phyloP scores from a whole-genome alignment of 2,113 vertebrate genomes.

The Scomber scombrus region DNA sequence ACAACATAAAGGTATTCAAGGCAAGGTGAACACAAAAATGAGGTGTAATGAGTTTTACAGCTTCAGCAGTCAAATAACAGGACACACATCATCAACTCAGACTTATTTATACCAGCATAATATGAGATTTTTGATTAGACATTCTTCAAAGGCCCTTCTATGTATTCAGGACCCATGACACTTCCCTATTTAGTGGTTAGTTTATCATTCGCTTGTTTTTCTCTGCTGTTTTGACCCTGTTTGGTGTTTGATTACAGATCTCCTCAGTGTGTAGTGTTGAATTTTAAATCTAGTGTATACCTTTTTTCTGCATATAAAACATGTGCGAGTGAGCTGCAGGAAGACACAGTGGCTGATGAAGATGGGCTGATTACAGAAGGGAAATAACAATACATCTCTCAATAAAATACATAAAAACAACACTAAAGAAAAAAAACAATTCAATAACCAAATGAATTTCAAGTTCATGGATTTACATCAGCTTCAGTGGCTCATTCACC shows the following conservation, averaged over 20 bases:
- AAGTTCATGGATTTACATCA: too few relatives aligned
- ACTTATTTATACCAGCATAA: conserved; percentile 21
- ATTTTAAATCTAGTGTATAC: neutral
- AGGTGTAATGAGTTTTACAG: conserved; percentile 33
- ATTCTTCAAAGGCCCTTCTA: neutral
- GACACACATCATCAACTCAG: conserved; percentile 18
- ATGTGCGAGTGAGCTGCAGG: neutral
- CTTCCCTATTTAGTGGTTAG: neutral
- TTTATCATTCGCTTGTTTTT: conserved; percentile 6
- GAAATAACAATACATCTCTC: neutral
- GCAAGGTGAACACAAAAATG: neutral
- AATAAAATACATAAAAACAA: neutral
- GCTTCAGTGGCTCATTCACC: too few relatives aligned
- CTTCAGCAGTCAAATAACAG: conserved; percentile 13
- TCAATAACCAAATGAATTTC: too few relatives aligned
- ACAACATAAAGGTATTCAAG: neutral
- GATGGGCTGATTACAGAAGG: too few relatives aligned
- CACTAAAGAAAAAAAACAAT: too few relatives aligned
- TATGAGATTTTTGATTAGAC: conserved; percentile 22
- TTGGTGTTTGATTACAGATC: neutral
- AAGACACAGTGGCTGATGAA: neutral
- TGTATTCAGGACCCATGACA: neutral
- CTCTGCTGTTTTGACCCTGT: neutral
- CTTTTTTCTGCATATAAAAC: conserved; percentile 4
- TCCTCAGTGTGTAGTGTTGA: neutral